Percentiles rank a stretch among this genome's conserved stretches.
Conservation (phyloP, 2,888 invertebrate genomes). For the Brassicogethes aeneus region DNA sequence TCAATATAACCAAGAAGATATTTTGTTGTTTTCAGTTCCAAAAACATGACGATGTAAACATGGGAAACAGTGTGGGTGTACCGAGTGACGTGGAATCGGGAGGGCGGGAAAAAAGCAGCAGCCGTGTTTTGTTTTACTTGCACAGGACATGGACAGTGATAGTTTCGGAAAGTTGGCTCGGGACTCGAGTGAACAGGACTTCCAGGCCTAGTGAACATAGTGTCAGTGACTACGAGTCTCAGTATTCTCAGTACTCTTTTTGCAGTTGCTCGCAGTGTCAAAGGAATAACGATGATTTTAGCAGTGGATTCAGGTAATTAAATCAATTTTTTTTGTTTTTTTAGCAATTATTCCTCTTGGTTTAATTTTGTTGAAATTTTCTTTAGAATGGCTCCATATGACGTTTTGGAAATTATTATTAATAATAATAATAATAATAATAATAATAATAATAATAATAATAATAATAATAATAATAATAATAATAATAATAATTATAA, state of each 20-base stretch:
- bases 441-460: too few species aligned
- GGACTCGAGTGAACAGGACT: conserved; percentile 12
- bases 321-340: too few species aligned
- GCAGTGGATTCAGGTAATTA: conserved; percentile 1
- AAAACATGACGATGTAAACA: too few species aligned
- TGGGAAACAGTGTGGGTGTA: conserved; percentile 9
- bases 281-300: conserved; percentile 23
- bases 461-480: too few species aligned
- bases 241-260: conserved; percentile 32
- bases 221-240: conserved; percentile 25
- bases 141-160: conserved; percentile 36
- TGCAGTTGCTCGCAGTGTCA: conserved; percentile 36
- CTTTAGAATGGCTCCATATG: too few species aligned
- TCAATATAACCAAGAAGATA: too few species aligned
- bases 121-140: conserved; percentile 30
- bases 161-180: conserved; percentile 27
- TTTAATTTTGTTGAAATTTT: too few species aligned
- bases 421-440: too few species aligned
- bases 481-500: too few species aligned
- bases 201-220: conserved; percentile 9
- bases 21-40: too few species aligned
- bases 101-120: conserved; percentile 16
- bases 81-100: conserved; percentile 6
- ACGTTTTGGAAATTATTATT: too few species aligned
- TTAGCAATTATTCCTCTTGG: too few species aligned